A percentile compares a stretch with the other conserved stretches of the same genome.
These are phyloP conservation scores for Eremophila alpestris DNA, from an alignment of 2,797 vertebrate species.

Conservation along the genomic window DNA sequence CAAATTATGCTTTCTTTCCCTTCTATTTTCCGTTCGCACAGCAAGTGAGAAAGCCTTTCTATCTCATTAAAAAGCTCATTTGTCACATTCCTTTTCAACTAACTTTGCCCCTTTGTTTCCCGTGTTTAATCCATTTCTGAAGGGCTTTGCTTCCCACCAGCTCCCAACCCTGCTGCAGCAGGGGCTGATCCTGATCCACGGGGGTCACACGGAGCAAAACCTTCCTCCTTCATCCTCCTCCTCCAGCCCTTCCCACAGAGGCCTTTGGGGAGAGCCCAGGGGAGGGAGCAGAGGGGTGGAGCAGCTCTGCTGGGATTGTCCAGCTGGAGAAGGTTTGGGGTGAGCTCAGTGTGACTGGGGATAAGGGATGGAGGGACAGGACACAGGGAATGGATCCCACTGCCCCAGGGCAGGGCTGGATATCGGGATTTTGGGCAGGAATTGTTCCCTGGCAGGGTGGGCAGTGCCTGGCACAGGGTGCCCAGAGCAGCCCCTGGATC, in stretches of 20 bases:
- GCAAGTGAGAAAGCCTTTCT: not conserved
- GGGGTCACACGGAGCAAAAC: accelerated
- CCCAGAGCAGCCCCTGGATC: not conserved
- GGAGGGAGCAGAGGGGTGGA: not conserved
- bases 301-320: not conserved
- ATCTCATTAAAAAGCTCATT: not conserved
- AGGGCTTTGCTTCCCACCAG: not conserved
- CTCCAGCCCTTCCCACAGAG: accelerated
- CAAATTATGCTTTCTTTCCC: not conserved
- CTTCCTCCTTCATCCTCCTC: not conserved
- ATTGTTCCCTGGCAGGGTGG: not conserved
- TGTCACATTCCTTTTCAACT: conserved; percentile 5
- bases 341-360: accelerated
- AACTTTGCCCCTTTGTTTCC: not conserved
- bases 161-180: not conserved
- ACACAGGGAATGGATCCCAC: not conserved
- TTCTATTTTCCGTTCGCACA: not conserved
- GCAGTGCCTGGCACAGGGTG: not conserved
- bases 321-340: not conserved
- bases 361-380: not conserved
- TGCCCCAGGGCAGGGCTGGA: accelerated
- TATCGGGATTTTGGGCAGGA: not conserved
- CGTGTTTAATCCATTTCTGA: not conserved
- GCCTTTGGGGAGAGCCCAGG: accelerated
- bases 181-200: accelerated